Base-by-base conservation (phyloP, 30 jellyfish, hydroid and myxozoan genomes). In the Hydractinia symbiolongicarpus region DNA sequence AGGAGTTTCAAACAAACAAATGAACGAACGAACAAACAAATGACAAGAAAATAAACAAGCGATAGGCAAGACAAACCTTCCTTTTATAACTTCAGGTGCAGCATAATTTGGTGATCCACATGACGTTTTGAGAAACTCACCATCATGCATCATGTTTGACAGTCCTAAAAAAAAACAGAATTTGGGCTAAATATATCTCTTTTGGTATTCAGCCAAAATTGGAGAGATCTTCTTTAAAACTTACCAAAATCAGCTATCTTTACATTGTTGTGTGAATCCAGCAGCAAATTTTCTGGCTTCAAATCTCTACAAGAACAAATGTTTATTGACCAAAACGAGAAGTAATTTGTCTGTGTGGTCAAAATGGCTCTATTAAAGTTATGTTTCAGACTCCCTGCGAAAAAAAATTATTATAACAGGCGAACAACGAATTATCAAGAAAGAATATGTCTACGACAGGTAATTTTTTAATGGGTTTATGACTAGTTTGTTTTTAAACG, bases 21-120 rank as follows among this genome's bases (percentile, higher is more conserved):
- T 10, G n/a, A 57, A 57, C 13, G 30, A 30, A 30, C 44, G 2
- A 30, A 30, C 44, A 30, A 30, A 30, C 44, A 30, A 30, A 30
- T 2, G 2, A 30, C 44, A 30, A 30, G 44, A 30, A 30, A 30
- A 30, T 30, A 30, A 30, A 30, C 44, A 30, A 30, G 44, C 44
- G 44, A 30, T 2, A 30, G 44, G 44, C 13, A n/a, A 61, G n/a
- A 44, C 8, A 68, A 54, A 94, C 99, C 84, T 89, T 79, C 99
- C 99, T 54, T 95, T 85, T 7, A 94, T 94, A 67, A 94, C 99
- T 83, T 94, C 99, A 4, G 99, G 99, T n/a, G 99, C 99, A n/a
- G 99, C 99, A 81, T 94, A 94, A 81, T 94, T 94, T 4, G 99
- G 99, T 54, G 99, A 94, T 5, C 99, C 99, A 89, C 99, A 94